Percentiles rank a stretch among this genome's conserved stretches.
Evolutionary conservation across 1,140 invertebrate species (phyloP).

Genomic region (Phthorimaea operculella): DNA sequence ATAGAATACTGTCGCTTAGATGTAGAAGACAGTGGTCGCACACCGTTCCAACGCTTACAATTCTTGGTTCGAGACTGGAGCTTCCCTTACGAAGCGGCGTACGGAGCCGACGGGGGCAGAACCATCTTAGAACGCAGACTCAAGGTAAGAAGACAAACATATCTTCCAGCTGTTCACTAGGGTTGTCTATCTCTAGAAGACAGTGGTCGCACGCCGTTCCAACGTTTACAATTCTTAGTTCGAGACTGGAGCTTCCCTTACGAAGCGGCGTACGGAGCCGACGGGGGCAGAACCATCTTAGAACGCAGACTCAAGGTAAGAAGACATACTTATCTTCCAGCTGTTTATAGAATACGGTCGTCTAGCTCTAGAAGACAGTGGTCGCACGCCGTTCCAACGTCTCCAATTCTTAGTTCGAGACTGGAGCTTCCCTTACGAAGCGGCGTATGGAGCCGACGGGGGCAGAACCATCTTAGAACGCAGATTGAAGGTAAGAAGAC

Average conservation of each 20-base stretch:
- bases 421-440: constrained; percentile 99
- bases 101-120: no score
- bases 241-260: constrained; percentile 98
- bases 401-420: constrained; percentile 96
- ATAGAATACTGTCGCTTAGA: constrained; percentile 97
- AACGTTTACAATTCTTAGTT: constrained; percentile 92
- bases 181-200: constrained; percentile 91
- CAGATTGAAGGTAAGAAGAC: no score
- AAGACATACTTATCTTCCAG: constrained; percentile 55
- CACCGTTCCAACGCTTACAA: constrained; percentile 93
- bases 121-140: no score
- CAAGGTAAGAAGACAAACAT: no score
- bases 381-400: constrained; percentile 91
- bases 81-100: no score
- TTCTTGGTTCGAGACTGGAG: constrained; percentile 99
- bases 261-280: constrained; percentile 91
- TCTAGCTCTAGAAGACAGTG: constrained; percentile 90
- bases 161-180: constrained; percentile 96
- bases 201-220: constrained; percentile 90
- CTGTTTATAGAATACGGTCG: constrained; percentile 97
- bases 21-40: constrained; percentile 87
- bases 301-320: constrained; percentile 84
- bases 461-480: no score
- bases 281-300: constrained; percentile 89
- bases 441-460: no score